These are phyloP conservation scores for Micronycteris hirsuta DNA, from an alignment of 2,113 vertebrate species.

Conservation along the genomic window DNA sequence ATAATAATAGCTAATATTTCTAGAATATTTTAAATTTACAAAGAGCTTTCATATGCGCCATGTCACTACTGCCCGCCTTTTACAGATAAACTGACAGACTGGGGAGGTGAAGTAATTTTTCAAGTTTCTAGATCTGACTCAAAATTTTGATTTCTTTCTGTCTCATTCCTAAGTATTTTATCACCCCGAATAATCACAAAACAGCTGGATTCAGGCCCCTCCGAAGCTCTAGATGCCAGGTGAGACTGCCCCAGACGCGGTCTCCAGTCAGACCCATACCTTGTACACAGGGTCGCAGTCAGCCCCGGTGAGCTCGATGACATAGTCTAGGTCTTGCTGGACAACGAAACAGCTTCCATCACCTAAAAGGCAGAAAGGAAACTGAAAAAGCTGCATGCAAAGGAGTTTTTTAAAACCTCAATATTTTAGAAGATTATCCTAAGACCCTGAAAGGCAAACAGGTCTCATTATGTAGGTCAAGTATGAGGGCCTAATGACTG, in stretches of 20 bases:
- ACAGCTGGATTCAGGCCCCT: not conserved
- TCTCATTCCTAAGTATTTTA: not conserved
- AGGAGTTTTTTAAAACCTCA: not conserved
- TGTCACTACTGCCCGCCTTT: conserved; percentile 2
- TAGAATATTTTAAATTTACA: conserved; percentile 22
- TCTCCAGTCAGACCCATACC: conserved; percentile 47
- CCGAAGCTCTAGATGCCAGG: not conserved
- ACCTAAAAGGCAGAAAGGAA: conserved; percentile 68
- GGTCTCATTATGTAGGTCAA: not conserved
- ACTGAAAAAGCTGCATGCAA: not conserved
- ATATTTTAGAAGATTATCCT: not conserved
- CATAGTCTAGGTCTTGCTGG: conserved; percentile 83
- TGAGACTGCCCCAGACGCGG: not conserved
- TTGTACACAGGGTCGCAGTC: conserved; percentile 85
- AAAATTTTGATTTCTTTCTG: conserved; percentile 13
- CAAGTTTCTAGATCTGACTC: conserved; percentile 14
- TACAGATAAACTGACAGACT: not conserved
- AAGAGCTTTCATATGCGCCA: not conserved
- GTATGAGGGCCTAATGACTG: not conserved
- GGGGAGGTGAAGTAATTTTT: not conserved
- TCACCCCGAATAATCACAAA: not conserved
- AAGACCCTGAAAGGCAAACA: not conserved
- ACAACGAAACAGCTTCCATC: conserved; percentile 84
- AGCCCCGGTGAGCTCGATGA: conserved; percentile 80
- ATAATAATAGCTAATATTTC: not conserved